A percentile compares a stretch with the other conserved stretches of the same genome.
Conservation (phyloP, 2,113 vertebrate species). For the Coregonus clupeaformis region DNA sequence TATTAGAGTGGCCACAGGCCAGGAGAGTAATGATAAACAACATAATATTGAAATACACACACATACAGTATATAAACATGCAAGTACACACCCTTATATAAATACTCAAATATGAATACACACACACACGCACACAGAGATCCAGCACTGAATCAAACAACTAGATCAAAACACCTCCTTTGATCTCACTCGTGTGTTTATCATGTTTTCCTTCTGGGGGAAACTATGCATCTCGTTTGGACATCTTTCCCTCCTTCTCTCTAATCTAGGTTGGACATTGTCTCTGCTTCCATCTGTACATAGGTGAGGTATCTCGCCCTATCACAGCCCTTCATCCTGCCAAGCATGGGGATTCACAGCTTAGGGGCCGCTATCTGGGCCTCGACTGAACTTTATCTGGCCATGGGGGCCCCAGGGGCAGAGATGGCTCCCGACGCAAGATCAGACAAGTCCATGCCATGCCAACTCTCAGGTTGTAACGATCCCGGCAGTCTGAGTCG, state of each 20-base stretch:
- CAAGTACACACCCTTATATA: neutral
- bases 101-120: neutral
- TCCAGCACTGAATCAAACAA: conserved; percentile 46
- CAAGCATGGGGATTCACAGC: conserved; percentile 76
- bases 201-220: conserved; percentile 52
- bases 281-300: conserved; percentile 63
- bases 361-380: conserved; percentile 65
- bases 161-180: conserved; percentile 57
- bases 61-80: neutral
- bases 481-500: too few relatives aligned
- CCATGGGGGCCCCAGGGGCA: conserved; percentile 54
- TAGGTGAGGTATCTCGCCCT: conserved; percentile 62
- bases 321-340: conserved; percentile 58
- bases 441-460: conserved; percentile 50
- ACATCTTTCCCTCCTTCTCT: conserved; percentile 44
- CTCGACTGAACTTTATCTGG: conserved; percentile 37
- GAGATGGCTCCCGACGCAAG: conserved; percentile 44
- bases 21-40: too few relatives aligned
- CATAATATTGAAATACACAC: too few relatives aligned
- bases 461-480: conserved; percentile 29
- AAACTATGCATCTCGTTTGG: conserved; percentile 64
- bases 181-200: conserved; percentile 57
- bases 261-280: conserved; percentile 67
- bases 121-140: neutral
- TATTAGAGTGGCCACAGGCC: too few relatives aligned